These are phyloP conservation scores for Scaptomyza flava DNA, from an alignment of 2,888 invertebrate genomes.

Conservation along the genomic window DNA sequence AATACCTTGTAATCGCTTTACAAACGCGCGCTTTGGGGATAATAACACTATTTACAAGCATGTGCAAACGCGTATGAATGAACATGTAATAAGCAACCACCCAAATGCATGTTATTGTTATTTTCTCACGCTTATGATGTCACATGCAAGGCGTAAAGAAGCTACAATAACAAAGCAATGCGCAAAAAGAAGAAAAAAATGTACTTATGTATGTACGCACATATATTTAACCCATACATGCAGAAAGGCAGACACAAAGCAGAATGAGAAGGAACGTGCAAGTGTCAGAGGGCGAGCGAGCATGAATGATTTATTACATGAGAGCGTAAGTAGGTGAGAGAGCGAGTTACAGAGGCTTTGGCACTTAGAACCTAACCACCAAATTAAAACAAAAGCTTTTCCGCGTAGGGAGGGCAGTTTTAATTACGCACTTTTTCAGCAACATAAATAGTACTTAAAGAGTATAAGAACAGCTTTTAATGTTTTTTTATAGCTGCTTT, in stretches of 20 bases:
- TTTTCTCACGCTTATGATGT: slow-evolving; percentile 77
- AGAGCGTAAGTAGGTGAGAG: slow-evolving; percentile 32
- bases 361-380: slow-evolving; percentile 41
- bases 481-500: neutral
- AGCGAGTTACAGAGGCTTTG: slow-evolving; percentile 26
- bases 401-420: slow-evolving; percentile 34
- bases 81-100: slow-evolving; percentile 23
- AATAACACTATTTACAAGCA: slow-evolving; percentile 4
- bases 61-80: neutral
- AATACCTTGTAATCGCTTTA: slow-evolving; percentile 41
- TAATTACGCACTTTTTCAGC: neutral
- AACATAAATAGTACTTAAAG: neutral
- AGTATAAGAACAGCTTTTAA: neutral
- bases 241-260: slow-evolving; percentile 3
- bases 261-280: slow-evolving; percentile 5
- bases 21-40: slow-evolving; percentile 12
- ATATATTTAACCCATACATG: slow-evolving; percentile 44
- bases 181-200: slow-evolving; percentile 52
- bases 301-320: slow-evolving; percentile 34
- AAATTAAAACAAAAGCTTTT: slow-evolving; percentile 44
- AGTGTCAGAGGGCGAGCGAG: slow-evolving; percentile 14
- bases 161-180: slow-evolving; percentile 38
- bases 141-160: slow-evolving; percentile 49
- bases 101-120: slow-evolving; percentile 47
- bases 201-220: slow-evolving; percentile 17